Conservation (phyloP, 2,797 vertebrate genomes). For the Tragelaphus oryx region DNA sequence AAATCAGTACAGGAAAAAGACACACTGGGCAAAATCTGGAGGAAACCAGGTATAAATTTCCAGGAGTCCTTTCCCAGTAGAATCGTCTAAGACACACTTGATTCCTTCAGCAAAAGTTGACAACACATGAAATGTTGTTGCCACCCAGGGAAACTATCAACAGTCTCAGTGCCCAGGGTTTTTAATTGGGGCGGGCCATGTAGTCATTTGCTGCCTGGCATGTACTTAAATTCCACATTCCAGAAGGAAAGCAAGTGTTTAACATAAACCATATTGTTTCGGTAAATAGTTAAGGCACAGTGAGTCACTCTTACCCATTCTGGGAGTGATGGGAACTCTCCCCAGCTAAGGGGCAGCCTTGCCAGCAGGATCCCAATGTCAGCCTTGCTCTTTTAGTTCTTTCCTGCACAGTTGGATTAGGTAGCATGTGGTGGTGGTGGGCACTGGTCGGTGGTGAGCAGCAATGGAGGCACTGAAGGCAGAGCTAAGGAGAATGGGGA, state of each 20-base stretch:
- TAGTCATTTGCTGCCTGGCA: background rate
- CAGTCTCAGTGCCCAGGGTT: background rate
- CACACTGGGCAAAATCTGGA: background rate
- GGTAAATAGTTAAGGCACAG: background rate
- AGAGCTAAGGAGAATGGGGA: conserved; percentile 48
- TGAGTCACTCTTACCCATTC: background rate
- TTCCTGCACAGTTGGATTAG: background rate
- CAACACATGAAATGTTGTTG: background rate
- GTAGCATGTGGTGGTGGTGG: background rate
- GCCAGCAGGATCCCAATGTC: background rate
- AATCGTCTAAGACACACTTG: background rate
- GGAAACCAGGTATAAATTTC: background rate
- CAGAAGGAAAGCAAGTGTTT: background rate
- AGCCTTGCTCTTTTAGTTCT: background rate
- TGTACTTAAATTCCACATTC: background rate
- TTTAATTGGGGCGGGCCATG: background rate
- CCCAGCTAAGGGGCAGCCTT: background rate
- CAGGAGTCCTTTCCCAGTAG: background rate
- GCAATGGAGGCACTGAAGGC: background rate
- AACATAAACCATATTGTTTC: background rate
- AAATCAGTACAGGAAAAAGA: too few species aligned
- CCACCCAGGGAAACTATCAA: background rate
- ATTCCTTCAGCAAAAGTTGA: background rate
- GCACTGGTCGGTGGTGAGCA: background rate
- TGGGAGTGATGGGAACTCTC: background rate